phyloP scores from a whole-genome alignment of 2,113 vertebrate species.

The Ammospiza caudacuta region DNA sequence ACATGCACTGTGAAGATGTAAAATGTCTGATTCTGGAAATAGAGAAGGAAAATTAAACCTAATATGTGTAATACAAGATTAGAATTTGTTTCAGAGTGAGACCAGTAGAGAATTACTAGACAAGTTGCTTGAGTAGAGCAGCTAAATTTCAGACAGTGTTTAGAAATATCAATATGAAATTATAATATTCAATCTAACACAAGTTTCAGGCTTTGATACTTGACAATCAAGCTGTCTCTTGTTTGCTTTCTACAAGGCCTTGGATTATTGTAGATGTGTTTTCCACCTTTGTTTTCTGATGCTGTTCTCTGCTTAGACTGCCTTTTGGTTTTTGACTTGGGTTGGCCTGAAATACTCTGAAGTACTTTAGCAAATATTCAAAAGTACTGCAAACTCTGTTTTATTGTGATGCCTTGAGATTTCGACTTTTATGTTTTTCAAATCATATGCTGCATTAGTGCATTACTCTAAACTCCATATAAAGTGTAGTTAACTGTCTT shows the following conservation, averaged over 20 bases:
- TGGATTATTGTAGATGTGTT: not conserved
- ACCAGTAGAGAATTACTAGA: not conserved
- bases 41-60: not conserved
- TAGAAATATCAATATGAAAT: not conserved
- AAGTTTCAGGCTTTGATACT: not conserved
- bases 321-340: fast-evolving
- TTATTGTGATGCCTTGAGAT: not conserved
- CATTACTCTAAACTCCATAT: not conserved
- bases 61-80: not conserved
- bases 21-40: not conserved
- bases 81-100: not conserved
- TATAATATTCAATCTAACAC: not conserved
- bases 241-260: not conserved
- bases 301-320: not conserved
- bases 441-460: not conserved
- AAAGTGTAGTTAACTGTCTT: not conserved
- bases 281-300: not conserved
- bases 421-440: not conserved
- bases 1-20: not conserved
- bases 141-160: not conserved
- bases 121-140: not conserved
- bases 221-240: not conserved
- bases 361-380: not conserved
- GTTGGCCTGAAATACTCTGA: not conserved
- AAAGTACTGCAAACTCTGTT: not conserved